Base-by-base conservation (phyloP, 2,888 invertebrate species). In the Microplitis deprimator region DNA sequence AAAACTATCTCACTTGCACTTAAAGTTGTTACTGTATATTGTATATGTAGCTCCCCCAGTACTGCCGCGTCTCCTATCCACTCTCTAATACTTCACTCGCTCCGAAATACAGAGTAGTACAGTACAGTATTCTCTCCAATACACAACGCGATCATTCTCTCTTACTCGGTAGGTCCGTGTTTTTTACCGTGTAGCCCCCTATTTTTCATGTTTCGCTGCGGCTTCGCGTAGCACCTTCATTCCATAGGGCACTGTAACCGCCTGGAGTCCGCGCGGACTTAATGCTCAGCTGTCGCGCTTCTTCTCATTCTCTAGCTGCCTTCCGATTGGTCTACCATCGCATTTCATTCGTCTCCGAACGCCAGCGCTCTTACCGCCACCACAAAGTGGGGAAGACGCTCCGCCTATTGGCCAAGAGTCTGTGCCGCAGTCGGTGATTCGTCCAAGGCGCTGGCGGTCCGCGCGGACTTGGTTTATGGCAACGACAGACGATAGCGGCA, bases 131-230 rank as follows among this genome's bases (percentile, higher is more conserved):
- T 29, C 29, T 29, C 29, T 29, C 29, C 29, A 29, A 29, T 29
- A 76, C 61, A 65, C 68, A 50, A 4, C 50, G 41, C 75, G 61
- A 77, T 73, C 67, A 67, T 20, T 59, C 69, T 60, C 65, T 50
- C 67, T 68, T 70, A 75, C 79, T 77, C 80, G 81, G 77, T 75
- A 82, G 81, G 80, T 82, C 84, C 88, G 86, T 89, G 89, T 89
- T 89, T 89, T 89, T 89, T 86, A 87, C 87, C 86, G 83, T 89
- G 89, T 89, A 89, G 86, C 87, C 89, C 88, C 88, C 88, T 89
- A 89, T 89, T 89, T 89, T 89, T 89, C 89, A 89, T 89, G 89
- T 89, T 89, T 89, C 89, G 89, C 87, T 89, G 89, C 89, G 89
- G 89, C 89, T 89, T 89, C 89, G 88, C 86, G 86, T 87, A 88